phyloP scores from a whole-genome alignment of 1,140 invertebrate species.

The Lanistes nyassanus region DNA sequence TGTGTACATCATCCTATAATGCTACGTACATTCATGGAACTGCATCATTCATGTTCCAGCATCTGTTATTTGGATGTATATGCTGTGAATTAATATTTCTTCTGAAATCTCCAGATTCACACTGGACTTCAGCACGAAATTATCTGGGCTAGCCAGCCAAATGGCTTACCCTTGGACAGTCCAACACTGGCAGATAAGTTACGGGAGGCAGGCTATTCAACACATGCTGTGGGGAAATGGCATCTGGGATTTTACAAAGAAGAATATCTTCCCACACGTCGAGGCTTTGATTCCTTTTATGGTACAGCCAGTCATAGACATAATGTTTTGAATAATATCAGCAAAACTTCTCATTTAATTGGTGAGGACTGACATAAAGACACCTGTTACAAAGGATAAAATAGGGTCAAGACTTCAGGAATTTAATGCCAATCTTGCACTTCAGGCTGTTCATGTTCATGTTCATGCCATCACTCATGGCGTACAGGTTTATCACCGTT shows the following conservation, averaged over 20 bases:
- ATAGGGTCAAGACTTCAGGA: too few relatives aligned
- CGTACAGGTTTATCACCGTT: too few relatives aligned
- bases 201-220: conserved; percentile 53
- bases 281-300: conserved; percentile 56
- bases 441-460: too few relatives aligned
- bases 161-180: conserved; percentile 55
- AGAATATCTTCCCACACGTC: conserved; percentile 53
- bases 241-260: conserved; percentile 62
- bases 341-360: too few relatives aligned
- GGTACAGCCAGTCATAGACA: not conserved
- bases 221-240: conserved; percentile 63
- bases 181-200: conserved; percentile 59
- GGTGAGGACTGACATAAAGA: too few relatives aligned
- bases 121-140: conserved; percentile 59
- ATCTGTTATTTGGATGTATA: not conserved
- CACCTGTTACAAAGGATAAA: too few relatives aligned
- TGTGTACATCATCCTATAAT: too few relatives aligned
- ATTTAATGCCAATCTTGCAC: too few relatives aligned
- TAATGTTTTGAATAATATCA: too few relatives aligned
- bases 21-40: too few relatives aligned
- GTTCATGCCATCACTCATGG: too few relatives aligned
- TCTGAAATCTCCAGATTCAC: conserved; percentile 33
- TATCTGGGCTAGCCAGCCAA: conserved; percentile 48
- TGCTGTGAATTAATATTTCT: not conserved
- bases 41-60: too few relatives aligned